These are phyloP conservation scores for Hesperia comma DNA, from an alignment of 2,888 invertebrate genomes.

Conservation along the genomic window DNA sequence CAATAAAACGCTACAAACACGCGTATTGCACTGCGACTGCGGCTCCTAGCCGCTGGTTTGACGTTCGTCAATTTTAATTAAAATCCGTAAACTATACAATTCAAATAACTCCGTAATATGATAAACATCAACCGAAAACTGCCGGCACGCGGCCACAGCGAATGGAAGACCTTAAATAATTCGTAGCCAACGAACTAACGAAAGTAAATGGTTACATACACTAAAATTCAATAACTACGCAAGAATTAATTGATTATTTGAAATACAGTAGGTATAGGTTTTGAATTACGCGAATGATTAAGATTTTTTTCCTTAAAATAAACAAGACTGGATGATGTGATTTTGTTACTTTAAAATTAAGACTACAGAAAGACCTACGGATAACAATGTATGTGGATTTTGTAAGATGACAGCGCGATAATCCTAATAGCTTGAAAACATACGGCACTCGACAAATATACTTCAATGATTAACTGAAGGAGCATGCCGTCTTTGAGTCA, in stretches of 20 bases:
- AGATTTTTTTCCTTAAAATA: slow-evolving; percentile 27
- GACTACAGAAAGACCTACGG: slow-evolving; percentile 37
- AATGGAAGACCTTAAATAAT: slow-evolving; percentile 83
- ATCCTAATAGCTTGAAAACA: slow-evolving; percentile 13
- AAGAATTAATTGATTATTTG: slow-evolving; percentile 47
- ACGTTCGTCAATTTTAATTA: slow-evolving; percentile 52
- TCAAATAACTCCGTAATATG: slow-evolving; percentile 45
- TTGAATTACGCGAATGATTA: slow-evolving; percentile 35
- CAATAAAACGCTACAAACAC: slow-evolving; percentile 64
- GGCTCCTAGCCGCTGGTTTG: slow-evolving; percentile 58
- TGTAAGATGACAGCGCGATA: slow-evolving; percentile 40
- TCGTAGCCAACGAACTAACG: slow-evolving; percentile 79
- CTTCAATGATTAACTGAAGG: slow-evolving; percentile 3
- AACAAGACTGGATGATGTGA: slow-evolving; percentile 30
- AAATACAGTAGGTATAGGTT: slow-evolving; percentile 42
- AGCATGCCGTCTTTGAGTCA: slow-evolving; percentile 16
- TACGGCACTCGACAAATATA: slow-evolving; percentile 16
- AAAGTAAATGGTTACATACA: slow-evolving; percentile 58
- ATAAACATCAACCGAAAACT: slow-evolving; percentile 44
- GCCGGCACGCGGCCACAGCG: slow-evolving; percentile 51
- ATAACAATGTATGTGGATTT: slow-evolving; percentile 25
- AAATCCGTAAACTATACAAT: slow-evolving; percentile 55
- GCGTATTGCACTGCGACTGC: slow-evolving; percentile 79
- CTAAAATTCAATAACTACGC: slow-evolving; percentile 64
- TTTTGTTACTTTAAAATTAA: slow-evolving; percentile 51